phyloP scores from a whole-genome alignment of 2,797 vertebrate genomes.

The Esox masquinongy region DNA sequence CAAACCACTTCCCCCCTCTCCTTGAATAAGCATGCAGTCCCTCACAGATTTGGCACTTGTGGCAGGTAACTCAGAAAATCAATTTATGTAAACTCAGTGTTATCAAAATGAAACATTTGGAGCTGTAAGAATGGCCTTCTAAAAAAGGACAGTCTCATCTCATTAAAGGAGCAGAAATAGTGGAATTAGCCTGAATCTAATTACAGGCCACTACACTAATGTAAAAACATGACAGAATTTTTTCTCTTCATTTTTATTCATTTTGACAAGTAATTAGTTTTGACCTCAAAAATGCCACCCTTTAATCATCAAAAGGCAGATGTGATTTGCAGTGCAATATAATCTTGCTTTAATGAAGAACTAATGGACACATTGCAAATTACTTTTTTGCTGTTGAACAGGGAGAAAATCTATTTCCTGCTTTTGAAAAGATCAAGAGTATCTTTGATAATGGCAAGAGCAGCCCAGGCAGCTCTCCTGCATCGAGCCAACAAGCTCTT shows the following conservation, averaged over 20 bases:
- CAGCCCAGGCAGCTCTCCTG: conserved; percentile 90
- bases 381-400: conserved; percentile 88
- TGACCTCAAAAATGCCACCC: conserved; percentile 99
- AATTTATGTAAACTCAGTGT: conserved; percentile 99
- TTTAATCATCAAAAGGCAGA: conserved; percentile 99
- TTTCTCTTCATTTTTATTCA: conserved; percentile 95
- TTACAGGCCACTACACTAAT: conserved; percentile 99
- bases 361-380: conserved; percentile 99
- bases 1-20: conserved; percentile 23
- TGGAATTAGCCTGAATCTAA: conserved; percentile 99
- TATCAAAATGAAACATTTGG: conserved; percentile 99
- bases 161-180: conserved; percentile 99
- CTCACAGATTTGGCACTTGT: conserved; percentile 92
- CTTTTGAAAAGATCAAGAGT: conserved; percentile 99
- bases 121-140: conserved; percentile 87
- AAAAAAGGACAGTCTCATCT: conserved; percentile 90
- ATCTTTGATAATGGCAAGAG: conserved; percentile 99
- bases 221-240: conserved; percentile 98
- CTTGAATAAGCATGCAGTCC: conserved; percentile 84
- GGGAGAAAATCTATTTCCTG: conserved; percentile 98
- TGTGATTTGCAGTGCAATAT: conserved; percentile 99
- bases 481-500: conserved; percentile 98
- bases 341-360: conserved; percentile 99
- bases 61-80: conserved; percentile 93
- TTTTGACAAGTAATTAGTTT: conserved; percentile 99